These are phyloP conservation scores for Dolichomitus sp. DNA, from an alignment of 2,888 invertebrate genomes.

Conservation along the genomic window DNA sequence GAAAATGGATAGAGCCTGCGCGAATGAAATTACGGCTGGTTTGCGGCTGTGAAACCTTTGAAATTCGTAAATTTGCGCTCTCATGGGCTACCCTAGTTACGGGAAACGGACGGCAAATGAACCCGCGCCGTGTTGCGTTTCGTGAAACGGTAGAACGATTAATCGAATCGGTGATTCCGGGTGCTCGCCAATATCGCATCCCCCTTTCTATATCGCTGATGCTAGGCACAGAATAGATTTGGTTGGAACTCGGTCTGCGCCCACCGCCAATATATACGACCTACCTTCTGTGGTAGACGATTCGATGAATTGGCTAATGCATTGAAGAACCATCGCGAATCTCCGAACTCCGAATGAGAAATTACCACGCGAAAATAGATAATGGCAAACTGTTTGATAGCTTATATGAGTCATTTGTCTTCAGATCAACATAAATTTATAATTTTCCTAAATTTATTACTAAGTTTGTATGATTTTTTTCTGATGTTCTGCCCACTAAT, in stretches of 20 bases:
- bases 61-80: conserved; percentile 69
- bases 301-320: conserved; percentile 56
- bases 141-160: conserved; percentile 77
- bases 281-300: conserved; percentile 57
- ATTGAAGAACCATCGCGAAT: conserved; percentile 38
- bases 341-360: background rate
- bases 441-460: too few relatives aligned
- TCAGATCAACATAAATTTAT: too few relatives aligned
- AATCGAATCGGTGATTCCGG: conserved; percentile 76
- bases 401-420: background rate
- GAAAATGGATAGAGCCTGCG: conserved; percentile 14
- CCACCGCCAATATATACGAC: conserved; percentile 45
- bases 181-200: conserved; percentile 35
- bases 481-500: too few relatives aligned
- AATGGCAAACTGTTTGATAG: background rate
- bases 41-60: conserved; percentile 63
- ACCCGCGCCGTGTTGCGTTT: conserved; percentile 66
- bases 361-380: conserved; percentile 24
- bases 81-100: conserved; percentile 56
- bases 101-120: conserved; percentile 67
- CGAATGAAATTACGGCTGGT: conserved; percentile 63
- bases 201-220: background rate
- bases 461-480: too few relatives aligned
- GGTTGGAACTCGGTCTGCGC: conserved; percentile 17
- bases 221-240: conserved; percentile 19